Conservation (phyloP, 2,888 invertebrate species). For the Choreutis nemorana region DNA sequence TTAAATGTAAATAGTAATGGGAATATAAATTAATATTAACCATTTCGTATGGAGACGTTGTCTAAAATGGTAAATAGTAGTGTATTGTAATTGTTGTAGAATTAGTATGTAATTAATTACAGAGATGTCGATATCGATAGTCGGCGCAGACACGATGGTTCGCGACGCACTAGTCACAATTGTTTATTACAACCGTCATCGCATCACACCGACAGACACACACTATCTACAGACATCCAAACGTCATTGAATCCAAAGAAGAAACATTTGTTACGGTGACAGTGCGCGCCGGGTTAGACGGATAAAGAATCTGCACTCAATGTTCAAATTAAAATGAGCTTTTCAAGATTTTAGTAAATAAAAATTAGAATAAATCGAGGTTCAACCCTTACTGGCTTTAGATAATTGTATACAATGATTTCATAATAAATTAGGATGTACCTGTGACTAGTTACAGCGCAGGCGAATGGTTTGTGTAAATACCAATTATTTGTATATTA, state of each 20-base stretch:
- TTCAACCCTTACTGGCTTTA: conserved; percentile 60
- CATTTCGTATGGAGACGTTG: conserved; percentile 49
- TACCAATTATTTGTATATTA: conserved; percentile 31
- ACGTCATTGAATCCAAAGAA: too few species aligned
- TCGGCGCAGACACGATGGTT: conserved; percentile 30
- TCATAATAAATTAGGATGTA: conserved; percentile 32
- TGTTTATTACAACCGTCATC: neutral
- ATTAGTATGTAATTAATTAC: conserved; percentile 44
- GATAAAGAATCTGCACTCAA: conserved; percentile 63
- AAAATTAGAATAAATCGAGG: conserved; percentile 53
- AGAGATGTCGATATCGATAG: conserved; percentile 22
- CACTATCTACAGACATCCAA: too few species aligned
- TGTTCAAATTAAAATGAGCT: conserved; percentile 67
- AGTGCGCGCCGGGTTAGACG: conserved; percentile 61
- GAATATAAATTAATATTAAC: conserved; percentile 48
- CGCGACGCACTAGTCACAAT: conserved; percentile 55
- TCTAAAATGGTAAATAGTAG: conserved; percentile 62
- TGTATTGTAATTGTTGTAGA: conserved; percentile 65
- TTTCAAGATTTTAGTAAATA: conserved; percentile 61
- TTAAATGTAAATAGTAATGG: conserved; percentile 61
- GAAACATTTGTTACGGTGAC: too few species aligned
- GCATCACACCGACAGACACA: too few species aligned
- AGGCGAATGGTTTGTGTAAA: conserved; percentile 28
- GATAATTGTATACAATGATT: conserved; percentile 62
- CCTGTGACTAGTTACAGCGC: conserved; percentile 25